Conservation (phyloP, 2,113 vertebrate species). For the Chunga burmeisteri region DNA sequence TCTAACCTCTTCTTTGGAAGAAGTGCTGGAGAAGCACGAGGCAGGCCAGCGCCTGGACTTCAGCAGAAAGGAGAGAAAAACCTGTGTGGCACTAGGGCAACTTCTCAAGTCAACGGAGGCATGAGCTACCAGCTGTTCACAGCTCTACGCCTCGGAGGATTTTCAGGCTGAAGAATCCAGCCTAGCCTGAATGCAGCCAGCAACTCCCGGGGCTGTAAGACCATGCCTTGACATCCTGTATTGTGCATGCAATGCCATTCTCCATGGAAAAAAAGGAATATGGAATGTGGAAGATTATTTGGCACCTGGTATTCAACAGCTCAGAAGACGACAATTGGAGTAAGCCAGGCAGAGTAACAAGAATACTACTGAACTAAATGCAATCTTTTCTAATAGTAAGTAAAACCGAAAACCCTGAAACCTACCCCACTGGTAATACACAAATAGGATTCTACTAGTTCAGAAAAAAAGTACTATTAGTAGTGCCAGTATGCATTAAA, state of each 20-base stretch:
- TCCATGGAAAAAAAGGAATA: background rate
- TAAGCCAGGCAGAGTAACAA: background rate
- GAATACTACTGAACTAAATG: background rate
- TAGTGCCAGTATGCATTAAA: background rate
- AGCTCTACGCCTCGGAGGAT: background rate
- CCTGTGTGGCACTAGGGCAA: background rate
- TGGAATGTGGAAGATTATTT: background rate
- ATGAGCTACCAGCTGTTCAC: background rate
- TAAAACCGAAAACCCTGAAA: fast-evolving
- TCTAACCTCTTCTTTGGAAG: background rate
- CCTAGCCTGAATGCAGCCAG: background rate
- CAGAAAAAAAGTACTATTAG: background rate
- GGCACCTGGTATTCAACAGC: background rate
- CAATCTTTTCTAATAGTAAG: background rate
- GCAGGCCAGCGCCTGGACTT: background rate
- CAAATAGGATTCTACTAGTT: background rate
- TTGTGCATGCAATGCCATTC: background rate
- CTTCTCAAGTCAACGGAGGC: background rate
- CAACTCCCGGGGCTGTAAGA: background rate
- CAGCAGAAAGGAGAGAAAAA: background rate
- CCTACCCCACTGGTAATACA: background rate
- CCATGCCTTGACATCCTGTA: background rate
- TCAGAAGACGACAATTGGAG: background rate
- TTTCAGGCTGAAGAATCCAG: background rate
- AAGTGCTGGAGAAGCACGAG: background rate